These are phyloP conservation scores for Periophthalmus modestus DNA, from an alignment of 2,113 vertebrate species.

Conservation along the genomic window DNA sequence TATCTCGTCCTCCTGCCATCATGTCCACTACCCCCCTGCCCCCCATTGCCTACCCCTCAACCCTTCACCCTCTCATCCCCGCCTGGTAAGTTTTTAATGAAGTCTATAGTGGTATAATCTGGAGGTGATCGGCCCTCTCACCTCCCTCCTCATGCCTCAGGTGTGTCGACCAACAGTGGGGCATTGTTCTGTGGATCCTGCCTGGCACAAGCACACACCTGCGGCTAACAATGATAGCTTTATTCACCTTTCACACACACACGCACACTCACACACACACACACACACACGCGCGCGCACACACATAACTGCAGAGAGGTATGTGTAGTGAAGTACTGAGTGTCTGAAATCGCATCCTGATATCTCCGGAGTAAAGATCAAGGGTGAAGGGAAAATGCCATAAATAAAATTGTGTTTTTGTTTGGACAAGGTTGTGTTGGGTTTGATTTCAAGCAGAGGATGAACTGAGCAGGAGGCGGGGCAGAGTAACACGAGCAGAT, in stretches of 20 bases:
- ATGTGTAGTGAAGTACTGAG: conserved; percentile 22
- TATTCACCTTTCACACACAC: conserved; percentile 53
- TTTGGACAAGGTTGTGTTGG: conserved; percentile 62
- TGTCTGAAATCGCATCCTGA: conserved; percentile 48
- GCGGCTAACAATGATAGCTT: conserved; percentile 72
- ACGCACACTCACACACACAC: conserved; percentile 25
- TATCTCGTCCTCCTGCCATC: conserved; percentile 27
- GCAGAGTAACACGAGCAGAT: neutral
- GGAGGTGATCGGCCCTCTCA: conserved; percentile 66
- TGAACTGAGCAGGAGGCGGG: conserved; percentile 25
- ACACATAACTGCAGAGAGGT: conserved; percentile 15
- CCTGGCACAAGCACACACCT: conserved; percentile 74
- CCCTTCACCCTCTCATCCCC: neutral
- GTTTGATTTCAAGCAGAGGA: conserved; percentile 48
- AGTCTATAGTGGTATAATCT: conserved; percentile 73
- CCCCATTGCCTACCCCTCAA: neutral
- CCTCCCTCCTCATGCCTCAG: conserved; percentile 69
- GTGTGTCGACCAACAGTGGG: conserved; percentile 70
- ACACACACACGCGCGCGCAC: neutral
- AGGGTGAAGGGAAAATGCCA: conserved; percentile 8
- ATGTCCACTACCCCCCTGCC: neutral
- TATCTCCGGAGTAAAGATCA: conserved; percentile 33
- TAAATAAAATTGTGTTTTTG: conserved; percentile 48
- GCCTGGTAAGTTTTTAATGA: conserved; percentile 67
- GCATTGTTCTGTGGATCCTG: conserved; percentile 70